phyloP scores from a whole-genome alignment of 2,797 vertebrate genomes.

The Astyanax mexicanus region DNA sequence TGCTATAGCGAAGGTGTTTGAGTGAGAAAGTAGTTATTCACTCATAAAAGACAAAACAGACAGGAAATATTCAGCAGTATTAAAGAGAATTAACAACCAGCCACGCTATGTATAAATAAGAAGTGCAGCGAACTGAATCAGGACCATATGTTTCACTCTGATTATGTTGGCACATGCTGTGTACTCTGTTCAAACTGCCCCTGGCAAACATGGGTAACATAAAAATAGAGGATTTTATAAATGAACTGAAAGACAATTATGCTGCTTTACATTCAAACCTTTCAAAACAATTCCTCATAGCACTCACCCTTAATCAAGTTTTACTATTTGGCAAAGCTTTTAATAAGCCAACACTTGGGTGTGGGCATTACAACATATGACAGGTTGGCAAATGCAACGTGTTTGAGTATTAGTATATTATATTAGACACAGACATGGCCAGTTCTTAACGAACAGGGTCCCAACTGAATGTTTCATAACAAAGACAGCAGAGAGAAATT shows the following conservation, averaged over 20 bases:
- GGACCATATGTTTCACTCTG: constrained; percentile 14
- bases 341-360: no score
- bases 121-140: constrained; percentile 20
- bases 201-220: neutral
- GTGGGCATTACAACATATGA: no score
- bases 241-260: neutral
- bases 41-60: constrained; percentile 27
- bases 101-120: constrained; percentile 2
- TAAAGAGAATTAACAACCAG: constrained; percentile 6
- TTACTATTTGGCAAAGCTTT: no score
- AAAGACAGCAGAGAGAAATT: no score
- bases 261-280: neutral
- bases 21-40: constrained; percentile 23
- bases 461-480: no score
- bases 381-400: no score
- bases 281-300: neutral
- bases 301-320: neutral
- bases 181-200: neutral
- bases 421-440: no score
- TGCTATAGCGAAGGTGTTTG: constrained; percentile 27
- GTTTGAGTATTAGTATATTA: no score
- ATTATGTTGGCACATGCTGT: neutral
- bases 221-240: neutral
- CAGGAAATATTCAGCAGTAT: neutral
- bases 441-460: no score